Conservation (phyloP, 2,797 vertebrate species). For the Lateolabrax maculatus region DNA sequence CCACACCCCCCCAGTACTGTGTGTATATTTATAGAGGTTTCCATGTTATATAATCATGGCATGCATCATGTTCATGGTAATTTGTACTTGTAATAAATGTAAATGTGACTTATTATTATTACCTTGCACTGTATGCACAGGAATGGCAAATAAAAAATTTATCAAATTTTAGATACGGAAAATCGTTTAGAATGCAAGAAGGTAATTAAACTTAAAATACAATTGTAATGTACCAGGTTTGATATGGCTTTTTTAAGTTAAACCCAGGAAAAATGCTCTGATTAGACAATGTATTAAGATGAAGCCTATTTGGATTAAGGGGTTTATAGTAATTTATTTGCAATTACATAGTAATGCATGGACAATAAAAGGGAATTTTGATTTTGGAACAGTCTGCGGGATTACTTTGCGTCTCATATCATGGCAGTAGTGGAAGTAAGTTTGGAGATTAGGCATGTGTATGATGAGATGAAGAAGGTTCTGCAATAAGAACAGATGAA, state of each 20-base stretch:
- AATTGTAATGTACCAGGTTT: not conserved
- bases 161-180: not conserved
- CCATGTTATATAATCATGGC: no score
- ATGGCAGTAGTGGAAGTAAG: not conserved
- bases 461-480: conserved; percentile 23
- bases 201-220: not conserved
- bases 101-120: conserved; percentile 19
- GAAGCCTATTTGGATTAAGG: not conserved
- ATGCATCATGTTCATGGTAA: conserved; percentile 27
- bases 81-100: conserved; percentile 29
- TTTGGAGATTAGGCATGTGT: conserved; percentile 12
- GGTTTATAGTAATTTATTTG: conserved; percentile 18
- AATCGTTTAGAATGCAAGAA: not conserved
- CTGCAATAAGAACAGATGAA: conserved; percentile 5
- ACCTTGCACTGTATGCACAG: not conserved
- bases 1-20: conserved; percentile 8
- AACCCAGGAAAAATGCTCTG: not conserved
- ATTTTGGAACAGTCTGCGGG: not conserved
- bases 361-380: conserved; percentile 3
- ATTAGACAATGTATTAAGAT: no score
- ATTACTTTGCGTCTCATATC: not conserved
- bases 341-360: conserved; percentile 5
- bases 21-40: conserved; percentile 18
- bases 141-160: no score
- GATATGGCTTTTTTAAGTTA: not conserved